Evolutionary conservation across 2,113 vertebrate species (phyloP).

Genomic region (Corydoras maculifer): DNA sequence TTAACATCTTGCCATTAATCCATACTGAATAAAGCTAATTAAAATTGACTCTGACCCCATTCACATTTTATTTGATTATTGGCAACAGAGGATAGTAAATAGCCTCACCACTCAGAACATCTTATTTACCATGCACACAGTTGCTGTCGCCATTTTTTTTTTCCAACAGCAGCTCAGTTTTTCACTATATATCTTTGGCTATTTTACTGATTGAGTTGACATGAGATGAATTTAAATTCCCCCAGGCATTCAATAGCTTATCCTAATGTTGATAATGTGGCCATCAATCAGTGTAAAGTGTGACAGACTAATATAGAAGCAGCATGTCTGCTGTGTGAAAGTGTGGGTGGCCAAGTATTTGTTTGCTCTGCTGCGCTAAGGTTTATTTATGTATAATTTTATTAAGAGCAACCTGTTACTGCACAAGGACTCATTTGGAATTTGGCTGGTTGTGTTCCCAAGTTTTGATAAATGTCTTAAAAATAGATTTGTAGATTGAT

Average conservation of each 20-base stretch:
- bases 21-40: background rate
- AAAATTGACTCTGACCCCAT: background rate
- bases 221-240: constrained; percentile 7
- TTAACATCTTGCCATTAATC: background rate
- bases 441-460: background rate
- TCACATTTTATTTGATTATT: background rate
- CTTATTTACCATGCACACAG: background rate
- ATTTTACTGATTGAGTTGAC: constrained; percentile 3
- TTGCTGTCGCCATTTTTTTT: background rate
- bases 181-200: background rate
- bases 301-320: constrained; percentile 6
- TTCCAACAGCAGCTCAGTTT: background rate
- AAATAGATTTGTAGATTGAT: background rate
- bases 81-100: background rate
- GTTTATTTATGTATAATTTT: background rate
- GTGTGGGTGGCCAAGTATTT: background rate
- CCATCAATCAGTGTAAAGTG: constrained; percentile 18
- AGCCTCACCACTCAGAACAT: background rate
- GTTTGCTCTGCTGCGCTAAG: background rate
- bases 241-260: constrained; percentile 14
- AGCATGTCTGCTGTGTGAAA: background rate
- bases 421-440: background rate
- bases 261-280: constrained; percentile 18
- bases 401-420: background rate
- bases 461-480: background rate